These are phyloP conservation scores for Diabrotica balteata DNA, from an alignment of 2,888 invertebrate genomes.

Conservation along the genomic window DNA sequence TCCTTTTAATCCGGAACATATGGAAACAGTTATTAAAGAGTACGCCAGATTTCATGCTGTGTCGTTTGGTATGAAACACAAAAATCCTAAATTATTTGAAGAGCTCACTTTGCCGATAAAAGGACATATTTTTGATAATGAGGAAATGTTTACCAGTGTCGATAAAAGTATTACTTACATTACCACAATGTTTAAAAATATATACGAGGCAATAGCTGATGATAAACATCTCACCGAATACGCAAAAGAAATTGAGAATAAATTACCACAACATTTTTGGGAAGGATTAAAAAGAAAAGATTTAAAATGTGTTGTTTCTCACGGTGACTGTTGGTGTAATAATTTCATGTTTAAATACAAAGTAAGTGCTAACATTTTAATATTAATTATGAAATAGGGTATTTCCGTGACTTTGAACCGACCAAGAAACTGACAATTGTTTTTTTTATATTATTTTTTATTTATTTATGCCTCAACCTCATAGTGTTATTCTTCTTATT, in stretches of 20 bases:
- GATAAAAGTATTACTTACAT: not conserved
- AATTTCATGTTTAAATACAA: slow-evolving; percentile 45
- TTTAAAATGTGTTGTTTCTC: slow-evolving; percentile 34
- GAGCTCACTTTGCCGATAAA: slow-evolving; percentile 19
- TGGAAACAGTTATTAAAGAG: slow-evolving; percentile 45
- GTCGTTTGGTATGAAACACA: slow-evolving; percentile 47
- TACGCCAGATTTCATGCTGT: slow-evolving; percentile 52
- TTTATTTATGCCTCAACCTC: too few relatives aligned
- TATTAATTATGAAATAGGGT: too few relatives aligned
- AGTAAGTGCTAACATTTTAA: slow-evolving; percentile 22
- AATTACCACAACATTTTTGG: not conserved
- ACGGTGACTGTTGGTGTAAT: slow-evolving; percentile 50
- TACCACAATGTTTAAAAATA: not conserved
- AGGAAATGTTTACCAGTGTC: not conserved
- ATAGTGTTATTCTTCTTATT: too few relatives aligned
- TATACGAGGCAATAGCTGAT: slow-evolving; percentile 6
- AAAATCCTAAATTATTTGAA: slow-evolving; percentile 43
- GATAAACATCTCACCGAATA: slow-evolving; percentile 2
- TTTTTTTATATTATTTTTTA: too few relatives aligned
- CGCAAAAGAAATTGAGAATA: slow-evolving; percentile 5
- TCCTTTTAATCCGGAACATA: slow-evolving; percentile 48
- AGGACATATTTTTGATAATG: slow-evolving; percentile 3
- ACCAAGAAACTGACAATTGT: too few relatives aligned
- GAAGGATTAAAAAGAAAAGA: not conserved
- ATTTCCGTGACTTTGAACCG: too few relatives aligned